Percentiles rank a stretch among this genome's conserved stretches.
phyloP scores from a whole-genome alignment of 2,113 vertebrate species.

The Lophochroa leadbeateri region DNA sequence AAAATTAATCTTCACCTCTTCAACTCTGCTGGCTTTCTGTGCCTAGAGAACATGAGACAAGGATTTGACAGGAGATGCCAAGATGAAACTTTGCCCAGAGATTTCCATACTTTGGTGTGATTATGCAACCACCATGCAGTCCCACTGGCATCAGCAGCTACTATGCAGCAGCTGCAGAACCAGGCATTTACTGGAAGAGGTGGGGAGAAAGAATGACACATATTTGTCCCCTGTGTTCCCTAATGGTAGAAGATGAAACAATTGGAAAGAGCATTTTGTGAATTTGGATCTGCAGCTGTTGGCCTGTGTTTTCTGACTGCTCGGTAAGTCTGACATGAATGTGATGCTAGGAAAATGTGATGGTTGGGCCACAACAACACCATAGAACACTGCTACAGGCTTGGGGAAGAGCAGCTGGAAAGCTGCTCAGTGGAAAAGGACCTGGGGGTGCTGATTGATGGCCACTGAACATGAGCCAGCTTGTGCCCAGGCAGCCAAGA shows the following conservation, averaged over 20 bases:
- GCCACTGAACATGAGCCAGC: not conserved
- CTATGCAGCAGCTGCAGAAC: slow-evolving; percentile 43
- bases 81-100: slow-evolving; percentile 5
- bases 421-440: not conserved
- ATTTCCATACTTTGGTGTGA: not conserved
- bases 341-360: not conserved
- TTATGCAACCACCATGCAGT: not conserved
- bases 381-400: not conserved
- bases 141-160: not conserved
- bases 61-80: not conserved
- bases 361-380: not conserved
- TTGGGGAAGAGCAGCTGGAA: not conserved
- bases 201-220: not conserved
- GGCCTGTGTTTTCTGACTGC: not conserved
- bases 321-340: not conserved
- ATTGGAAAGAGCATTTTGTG: not conserved
- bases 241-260: not conserved
- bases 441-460: not conserved
- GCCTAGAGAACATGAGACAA: not conserved
- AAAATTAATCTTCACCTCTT: not conserved
- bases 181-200: not conserved
- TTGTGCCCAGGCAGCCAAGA: not conserved
- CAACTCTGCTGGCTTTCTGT: not conserved
- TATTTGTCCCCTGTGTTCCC: not conserved
- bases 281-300: slow-evolving; percentile 8